Percentiles rank a stretch among this genome's conserved stretches.
Conservation (phyloP, 2,888 invertebrate species). For the Plebejus anna region DNA sequence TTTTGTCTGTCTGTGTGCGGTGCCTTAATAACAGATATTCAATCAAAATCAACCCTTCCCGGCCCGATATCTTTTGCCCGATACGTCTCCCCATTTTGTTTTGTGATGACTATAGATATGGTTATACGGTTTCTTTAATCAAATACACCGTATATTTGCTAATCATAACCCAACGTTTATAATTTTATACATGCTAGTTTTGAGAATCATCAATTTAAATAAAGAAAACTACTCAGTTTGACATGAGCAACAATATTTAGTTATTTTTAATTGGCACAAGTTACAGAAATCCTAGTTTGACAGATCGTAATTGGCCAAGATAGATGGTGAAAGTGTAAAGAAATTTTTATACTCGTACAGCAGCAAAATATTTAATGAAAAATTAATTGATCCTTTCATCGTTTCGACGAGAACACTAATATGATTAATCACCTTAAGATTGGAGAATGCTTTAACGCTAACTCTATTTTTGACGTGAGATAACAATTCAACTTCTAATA, state of each 20-base stretch:
- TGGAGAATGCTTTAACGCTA: background rate
- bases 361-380: conserved; percentile 3
- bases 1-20: conserved; percentile 68
- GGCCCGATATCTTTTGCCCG: conserved; percentile 74
- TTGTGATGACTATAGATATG: conserved; percentile 45
- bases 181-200: background rate
- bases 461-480: background rate
- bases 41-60: conserved; percentile 78
- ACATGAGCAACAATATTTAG: background rate
- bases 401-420: conserved; percentile 1
- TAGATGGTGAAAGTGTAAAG: background rate
- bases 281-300: background rate
- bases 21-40: conserved; percentile 79
- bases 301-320: background rate
- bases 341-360: background rate
- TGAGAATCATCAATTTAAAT: background rate
- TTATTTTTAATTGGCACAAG: background rate
- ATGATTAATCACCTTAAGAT: background rate
- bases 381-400: background rate
- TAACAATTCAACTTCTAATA: background rate
- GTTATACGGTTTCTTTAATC: conserved; percentile 37
- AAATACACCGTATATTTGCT: conserved; percentile 17
- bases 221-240: background rate
- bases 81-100: conserved; percentile 70
- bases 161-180: background rate